Evolutionary conservation across 1,140 invertebrate genomes (phyloP).

Genomic region (Penaeus indicus): DNA sequence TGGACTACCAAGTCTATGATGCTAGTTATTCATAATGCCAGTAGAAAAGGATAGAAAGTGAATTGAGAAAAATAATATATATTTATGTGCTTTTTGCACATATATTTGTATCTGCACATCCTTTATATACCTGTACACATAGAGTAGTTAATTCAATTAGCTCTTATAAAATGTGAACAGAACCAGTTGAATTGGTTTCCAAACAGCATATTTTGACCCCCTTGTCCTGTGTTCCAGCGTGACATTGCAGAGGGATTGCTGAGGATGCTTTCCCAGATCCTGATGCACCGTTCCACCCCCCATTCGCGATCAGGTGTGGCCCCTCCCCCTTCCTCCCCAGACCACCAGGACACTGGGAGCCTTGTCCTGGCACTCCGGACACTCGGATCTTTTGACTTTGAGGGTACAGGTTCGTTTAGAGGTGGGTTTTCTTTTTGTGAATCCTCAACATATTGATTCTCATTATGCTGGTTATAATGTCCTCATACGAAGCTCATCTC

Average conservation of each 20-base stretch:
- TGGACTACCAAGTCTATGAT: no score
- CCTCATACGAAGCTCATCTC: no score
- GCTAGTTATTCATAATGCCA: no score
- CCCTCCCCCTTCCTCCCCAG: conserved; percentile 62
- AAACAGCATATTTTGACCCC: background rate
- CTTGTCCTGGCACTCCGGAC: conserved; percentile 94
- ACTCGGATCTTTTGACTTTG: conserved; percentile 96
- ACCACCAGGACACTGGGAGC: conserved; percentile 75
- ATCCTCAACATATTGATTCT: no score
- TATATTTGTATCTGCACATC: no score
- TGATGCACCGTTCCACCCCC: conserved; percentile 81
- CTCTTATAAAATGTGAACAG: no score
- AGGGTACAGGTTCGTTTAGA: conserved; percentile 73
- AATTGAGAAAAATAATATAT: no score
- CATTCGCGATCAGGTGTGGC: conserved; percentile 25
- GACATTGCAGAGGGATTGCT: conserved; percentile 93
- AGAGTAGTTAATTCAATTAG: no score
- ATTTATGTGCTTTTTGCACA: no score
- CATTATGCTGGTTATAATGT: no score
- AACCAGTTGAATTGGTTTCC: background rate
- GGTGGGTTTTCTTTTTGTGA: background rate
- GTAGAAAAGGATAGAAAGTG: no score
- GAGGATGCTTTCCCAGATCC: conserved; percentile 86
- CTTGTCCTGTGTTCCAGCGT: conserved; percentile 68
- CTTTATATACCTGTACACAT: no score